Percentiles rank a stretch among this genome's conserved stretches.
These are phyloP conservation scores for Megaleporinus macrocephalus DNA, from an alignment of 2,113 vertebrate genomes.

Conservation along the genomic window DNA sequence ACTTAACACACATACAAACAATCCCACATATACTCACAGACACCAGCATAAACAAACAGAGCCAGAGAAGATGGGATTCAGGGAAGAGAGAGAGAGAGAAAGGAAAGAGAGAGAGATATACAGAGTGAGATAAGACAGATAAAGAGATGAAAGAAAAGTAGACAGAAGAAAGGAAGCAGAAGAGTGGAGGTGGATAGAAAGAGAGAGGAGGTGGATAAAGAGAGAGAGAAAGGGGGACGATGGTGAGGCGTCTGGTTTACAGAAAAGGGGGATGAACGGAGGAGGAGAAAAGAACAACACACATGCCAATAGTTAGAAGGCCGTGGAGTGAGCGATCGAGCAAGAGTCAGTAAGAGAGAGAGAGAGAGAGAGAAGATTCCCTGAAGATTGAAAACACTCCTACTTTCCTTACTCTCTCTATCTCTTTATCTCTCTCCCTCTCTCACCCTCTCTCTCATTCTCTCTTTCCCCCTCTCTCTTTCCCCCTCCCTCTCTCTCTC, in stretches of 20 bases:
- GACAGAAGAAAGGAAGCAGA: too few species aligned
- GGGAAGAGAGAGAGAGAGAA: too few species aligned
- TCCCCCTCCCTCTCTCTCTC: neutral
- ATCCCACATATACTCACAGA: slow-evolving; percentile 18
- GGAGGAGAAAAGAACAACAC: slow-evolving; percentile 51
- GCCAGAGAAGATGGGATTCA: too few species aligned
- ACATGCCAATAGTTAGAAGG: slow-evolving; percentile 71
- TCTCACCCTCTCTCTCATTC: neutral
- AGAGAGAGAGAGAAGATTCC: slow-evolving; percentile 28
- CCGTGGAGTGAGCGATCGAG: too few species aligned
- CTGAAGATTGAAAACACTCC: slow-evolving; percentile 2
- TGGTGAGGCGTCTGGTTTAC: too few species aligned
- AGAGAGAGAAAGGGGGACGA: neutral
- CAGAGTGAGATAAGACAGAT: too few species aligned
- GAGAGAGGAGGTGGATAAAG: neutral
- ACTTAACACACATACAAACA: slow-evolving; percentile 36
- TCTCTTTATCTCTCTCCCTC: neutral
- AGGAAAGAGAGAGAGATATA: too few species aligned
- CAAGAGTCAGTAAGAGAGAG: slow-evolving; percentile 48
- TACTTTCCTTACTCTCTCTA: neutral
- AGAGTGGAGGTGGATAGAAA: neutral
- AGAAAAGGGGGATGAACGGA: neutral
- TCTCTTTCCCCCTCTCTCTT: neutral
- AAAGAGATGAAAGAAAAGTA: neutral
- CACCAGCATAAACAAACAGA: too few species aligned